Evolutionary conservation across 2,888 invertebrate genomes (phyloP).

Genomic region (Opisthograptis luteolata): DNA sequence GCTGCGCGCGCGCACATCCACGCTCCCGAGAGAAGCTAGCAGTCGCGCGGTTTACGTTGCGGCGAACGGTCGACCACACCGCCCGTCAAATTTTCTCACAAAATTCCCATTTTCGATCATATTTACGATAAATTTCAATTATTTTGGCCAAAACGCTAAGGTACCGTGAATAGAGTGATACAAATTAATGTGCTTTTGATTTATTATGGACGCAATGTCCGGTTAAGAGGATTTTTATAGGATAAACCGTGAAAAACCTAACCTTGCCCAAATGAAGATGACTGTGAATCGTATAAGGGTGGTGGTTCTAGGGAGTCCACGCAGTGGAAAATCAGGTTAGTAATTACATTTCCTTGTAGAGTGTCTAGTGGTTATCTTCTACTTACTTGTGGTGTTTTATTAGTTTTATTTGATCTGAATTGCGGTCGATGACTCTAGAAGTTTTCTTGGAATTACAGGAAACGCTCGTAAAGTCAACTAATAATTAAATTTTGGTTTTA

Average conservation of each 20-base stretch:
- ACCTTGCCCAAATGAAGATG: slow-evolving; percentile 85
- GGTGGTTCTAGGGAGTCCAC: slow-evolving; percentile 90
- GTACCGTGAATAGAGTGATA: slow-evolving; percentile 59
- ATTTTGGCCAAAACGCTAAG: slow-evolving; percentile 46
- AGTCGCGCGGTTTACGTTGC: slow-evolving; percentile 78
- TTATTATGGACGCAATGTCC: slow-evolving; percentile 52
- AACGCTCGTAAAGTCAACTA: too few species aligned
- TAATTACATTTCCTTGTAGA: slow-evolving; percentile 48
- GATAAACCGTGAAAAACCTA: slow-evolving; percentile 51
- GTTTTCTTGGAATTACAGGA: slow-evolving; percentile 3
- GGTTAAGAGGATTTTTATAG: slow-evolving; percentile 53
- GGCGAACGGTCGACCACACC: slow-evolving; percentile 58
- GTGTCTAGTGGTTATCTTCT: slow-evolving; percentile 29
- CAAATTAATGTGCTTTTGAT: slow-evolving; percentile 52
- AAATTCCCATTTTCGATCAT: slow-evolving; percentile 62
- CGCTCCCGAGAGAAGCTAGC: slow-evolving; percentile 53
- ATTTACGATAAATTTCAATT: slow-evolving; percentile 70
- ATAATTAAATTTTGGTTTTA: too few species aligned
- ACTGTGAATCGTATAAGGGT: slow-evolving; percentile 92
- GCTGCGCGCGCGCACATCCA: slow-evolving; percentile 68
- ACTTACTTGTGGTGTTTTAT: slow-evolving; percentile 32
- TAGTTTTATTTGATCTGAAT: slow-evolving; percentile 38
- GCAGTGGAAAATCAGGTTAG: slow-evolving; percentile 92
- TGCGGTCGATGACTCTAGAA: slow-evolving; percentile 29
- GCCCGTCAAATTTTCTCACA: slow-evolving; percentile 44